phyloP scores from a whole-genome alignment of 2,113 vertebrate species.

The Dunckerocampus dactyliophorus region DNA sequence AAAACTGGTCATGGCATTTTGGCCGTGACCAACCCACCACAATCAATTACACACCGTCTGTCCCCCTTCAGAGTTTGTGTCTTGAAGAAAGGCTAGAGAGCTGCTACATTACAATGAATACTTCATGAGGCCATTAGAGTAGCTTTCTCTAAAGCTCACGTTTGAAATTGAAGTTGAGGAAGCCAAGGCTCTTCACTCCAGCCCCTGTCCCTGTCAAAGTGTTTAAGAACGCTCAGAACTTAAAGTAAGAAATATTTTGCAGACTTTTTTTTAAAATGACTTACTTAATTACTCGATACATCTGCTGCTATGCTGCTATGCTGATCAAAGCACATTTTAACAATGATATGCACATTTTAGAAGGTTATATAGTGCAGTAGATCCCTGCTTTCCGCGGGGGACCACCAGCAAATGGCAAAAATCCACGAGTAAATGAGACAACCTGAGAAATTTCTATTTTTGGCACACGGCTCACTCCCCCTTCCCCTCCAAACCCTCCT shows the following conservation, averaged over 20 bases:
- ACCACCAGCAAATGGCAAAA: no score
- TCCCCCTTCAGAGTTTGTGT: background rate
- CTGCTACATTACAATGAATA: slow-evolving; percentile 8
- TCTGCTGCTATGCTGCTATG: no score
- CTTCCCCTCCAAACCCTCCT: no score
- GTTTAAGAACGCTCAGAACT: background rate
- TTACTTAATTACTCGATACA: no score
- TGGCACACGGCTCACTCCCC: no score
- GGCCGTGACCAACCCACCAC: background rate
- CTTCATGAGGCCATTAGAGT: slow-evolving; percentile 8
- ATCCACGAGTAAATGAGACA: no score
- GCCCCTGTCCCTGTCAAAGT: background rate
- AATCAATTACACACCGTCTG: background rate
- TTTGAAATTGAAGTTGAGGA: background rate
- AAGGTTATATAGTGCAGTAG: no score
- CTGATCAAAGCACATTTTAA: no score
- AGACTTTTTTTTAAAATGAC: no score
- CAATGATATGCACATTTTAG: no score
- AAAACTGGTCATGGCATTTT: background rate
- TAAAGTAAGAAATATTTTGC: background rate
- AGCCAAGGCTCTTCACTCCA: background rate
- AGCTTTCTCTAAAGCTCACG: slow-evolving; percentile 1
- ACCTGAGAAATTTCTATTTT: no score
- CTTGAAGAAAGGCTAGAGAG: background rate
- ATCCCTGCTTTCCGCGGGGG: no score